Percentiles rank a stretch among this genome's conserved stretches.
These are phyloP conservation scores for Vanessa atalanta DNA, from an alignment of 1,140 invertebrate species.

Conservation along the genomic window DNA sequence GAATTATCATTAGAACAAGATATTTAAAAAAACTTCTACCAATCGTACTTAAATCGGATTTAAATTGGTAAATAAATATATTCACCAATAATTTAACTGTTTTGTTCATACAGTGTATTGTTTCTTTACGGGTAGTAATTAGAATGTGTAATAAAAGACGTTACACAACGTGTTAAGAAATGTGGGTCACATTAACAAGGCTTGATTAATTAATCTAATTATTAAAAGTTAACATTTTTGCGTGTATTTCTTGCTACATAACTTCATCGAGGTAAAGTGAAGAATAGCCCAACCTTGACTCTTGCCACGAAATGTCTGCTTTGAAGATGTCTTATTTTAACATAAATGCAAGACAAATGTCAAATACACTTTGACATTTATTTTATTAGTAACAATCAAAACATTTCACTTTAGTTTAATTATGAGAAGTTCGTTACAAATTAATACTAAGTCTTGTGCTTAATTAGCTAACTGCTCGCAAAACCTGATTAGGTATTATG, in stretches of 20 bases:
- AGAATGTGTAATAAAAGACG: background rate
- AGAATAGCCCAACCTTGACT: background rate
- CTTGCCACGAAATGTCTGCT: no score
- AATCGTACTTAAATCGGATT: background rate
- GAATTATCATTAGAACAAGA: slow-evolving; percentile 49
- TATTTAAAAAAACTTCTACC: slow-evolving; percentile 14
- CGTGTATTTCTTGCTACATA: background rate
- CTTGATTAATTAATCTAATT: slow-evolving; percentile 32
- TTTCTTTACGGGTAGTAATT: background rate
- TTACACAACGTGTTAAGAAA: slow-evolving; percentile 29
- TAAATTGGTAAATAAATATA: slow-evolving; percentile 1
- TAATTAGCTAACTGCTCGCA: no score
- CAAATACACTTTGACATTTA: background rate
- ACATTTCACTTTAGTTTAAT: background rate
- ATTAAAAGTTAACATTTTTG: background rate
- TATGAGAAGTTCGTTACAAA: no score
- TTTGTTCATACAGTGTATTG: background rate
- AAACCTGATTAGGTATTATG: no score
- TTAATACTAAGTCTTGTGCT: no score
- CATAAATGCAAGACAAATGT: background rate
- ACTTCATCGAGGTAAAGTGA: background rate
- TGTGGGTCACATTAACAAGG: slow-evolving; percentile 33
- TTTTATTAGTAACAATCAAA: background rate
- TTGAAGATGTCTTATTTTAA: background rate
- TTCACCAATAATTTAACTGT: slow-evolving; percentile 5